phyloP scores from a whole-genome alignment of 2,797 vertebrate species.

The Periophthalmus magnuspinnatus region DNA sequence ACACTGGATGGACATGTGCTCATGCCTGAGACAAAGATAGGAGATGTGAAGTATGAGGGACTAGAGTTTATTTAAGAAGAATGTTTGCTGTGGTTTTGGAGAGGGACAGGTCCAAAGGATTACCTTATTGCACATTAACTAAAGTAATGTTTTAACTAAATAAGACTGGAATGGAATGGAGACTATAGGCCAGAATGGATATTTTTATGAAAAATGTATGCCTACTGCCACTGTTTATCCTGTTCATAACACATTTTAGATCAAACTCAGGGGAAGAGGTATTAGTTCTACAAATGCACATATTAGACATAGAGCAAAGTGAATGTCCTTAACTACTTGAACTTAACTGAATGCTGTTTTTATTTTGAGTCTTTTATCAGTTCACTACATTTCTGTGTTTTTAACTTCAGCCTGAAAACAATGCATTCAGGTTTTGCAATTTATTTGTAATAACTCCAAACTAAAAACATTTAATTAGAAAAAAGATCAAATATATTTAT shows the following conservation, averaged over 20 bases:
- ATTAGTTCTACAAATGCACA: slow-evolving; percentile 5
- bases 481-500: slow-evolving; percentile 42
- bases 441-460: not conserved
- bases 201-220: not conserved
- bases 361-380: slow-evolving; percentile 1
- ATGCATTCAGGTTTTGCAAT: not conserved
- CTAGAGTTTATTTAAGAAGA: slow-evolving; percentile 87
- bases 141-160: not conserved
- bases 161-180: slow-evolving; percentile 9
- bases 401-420: not conserved
- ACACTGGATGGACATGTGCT: slow-evolving; percentile 88
- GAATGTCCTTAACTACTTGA: slow-evolving; percentile 47
- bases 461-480: slow-evolving; percentile 35
- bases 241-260: not conserved
- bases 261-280: slow-evolving; percentile 45
- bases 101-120: not conserved
- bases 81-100: not conserved
- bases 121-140: not conserved
- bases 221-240: not conserved
- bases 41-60: slow-evolving; percentile 91
- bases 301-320: not conserved
- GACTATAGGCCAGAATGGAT: not conserved
- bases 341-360: slow-evolving; percentile 25
- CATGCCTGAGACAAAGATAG: slow-evolving; percentile 89
- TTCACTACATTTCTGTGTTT: not conserved